phyloP scores from a whole-genome alignment of 1,140 invertebrate genomes.

The Trichomalopsis sarcophagae region DNA sequence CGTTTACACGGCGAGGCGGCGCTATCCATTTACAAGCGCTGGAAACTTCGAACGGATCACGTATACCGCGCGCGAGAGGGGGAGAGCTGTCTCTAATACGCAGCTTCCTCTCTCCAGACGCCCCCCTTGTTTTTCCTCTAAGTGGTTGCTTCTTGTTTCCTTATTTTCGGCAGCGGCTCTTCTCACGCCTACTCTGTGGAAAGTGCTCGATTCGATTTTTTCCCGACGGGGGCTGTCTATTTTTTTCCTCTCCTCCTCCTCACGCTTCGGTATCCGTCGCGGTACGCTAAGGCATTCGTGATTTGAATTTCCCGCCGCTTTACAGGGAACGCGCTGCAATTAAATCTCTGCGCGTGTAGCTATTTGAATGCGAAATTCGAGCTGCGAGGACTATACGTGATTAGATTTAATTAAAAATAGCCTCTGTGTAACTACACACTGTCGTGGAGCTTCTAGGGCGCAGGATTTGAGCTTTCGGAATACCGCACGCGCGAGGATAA shows the following conservation, averaged over 20 bases:
- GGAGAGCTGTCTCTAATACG: background rate
- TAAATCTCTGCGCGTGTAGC: background rate
- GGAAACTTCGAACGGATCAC: background rate
- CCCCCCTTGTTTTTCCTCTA: slow-evolving; percentile 15
- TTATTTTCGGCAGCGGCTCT: background rate
- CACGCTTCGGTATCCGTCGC: background rate
- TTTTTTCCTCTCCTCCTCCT: background rate
- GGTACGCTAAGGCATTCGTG: background rate
- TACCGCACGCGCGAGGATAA: background rate
- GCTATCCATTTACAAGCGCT: slow-evolving; percentile 24
- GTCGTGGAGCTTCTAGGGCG: too few relatives aligned
- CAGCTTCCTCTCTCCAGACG: background rate
- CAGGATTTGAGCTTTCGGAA: background rate
- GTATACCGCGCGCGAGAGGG: background rate
- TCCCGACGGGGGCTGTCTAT: too few relatives aligned
- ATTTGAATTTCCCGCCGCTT: background rate
- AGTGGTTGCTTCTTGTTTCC: slow-evolving; percentile 26
- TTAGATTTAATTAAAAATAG: background rate
- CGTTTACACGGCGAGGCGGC: slow-evolving; percentile 18
- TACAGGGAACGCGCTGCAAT: background rate
- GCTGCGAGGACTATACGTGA: background rate
- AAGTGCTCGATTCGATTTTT: background rate
- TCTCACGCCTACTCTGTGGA: slow-evolving; percentile 2
- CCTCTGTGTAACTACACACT: too few relatives aligned
- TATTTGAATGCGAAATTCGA: background rate